A percentile compares a stretch with the other conserved stretches of the same genome.
Evolutionary conservation across 2,888 invertebrate genomes (phyloP).

Genomic region (Philereme transversata): DNA sequence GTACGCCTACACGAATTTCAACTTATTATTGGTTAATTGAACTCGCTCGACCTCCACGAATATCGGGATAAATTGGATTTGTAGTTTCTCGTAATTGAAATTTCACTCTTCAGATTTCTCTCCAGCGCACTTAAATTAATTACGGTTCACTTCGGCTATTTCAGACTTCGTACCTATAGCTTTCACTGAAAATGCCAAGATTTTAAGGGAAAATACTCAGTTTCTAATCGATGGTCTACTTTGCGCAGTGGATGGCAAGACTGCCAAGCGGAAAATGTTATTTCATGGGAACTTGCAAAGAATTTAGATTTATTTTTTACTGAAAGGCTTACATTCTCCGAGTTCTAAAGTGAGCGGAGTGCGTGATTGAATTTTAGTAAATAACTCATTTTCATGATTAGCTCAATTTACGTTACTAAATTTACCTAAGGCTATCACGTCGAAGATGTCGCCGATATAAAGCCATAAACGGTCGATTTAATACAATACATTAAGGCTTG

Average conservation of each 20-base stretch:
- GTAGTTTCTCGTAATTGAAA: conserved; percentile 45
- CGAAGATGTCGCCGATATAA: conserved; percentile 10
- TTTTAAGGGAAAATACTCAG: conserved; percentile 22
- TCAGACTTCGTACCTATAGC: conserved; percentile 28
- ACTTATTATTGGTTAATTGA: conserved; percentile 51
- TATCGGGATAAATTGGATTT: conserved; percentile 48
- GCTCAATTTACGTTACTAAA: conserved; percentile 20
- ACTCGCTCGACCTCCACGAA: conserved; percentile 44
- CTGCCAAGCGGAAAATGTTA: conserved; percentile 15
- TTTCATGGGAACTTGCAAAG: conserved; percentile 19
- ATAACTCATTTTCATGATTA: conserved; percentile 29
- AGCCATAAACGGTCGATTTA: conserved; percentile 11
- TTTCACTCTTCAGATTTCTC: conserved; percentile 40
- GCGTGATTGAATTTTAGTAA: conserved; percentile 31
- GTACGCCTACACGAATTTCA: conserved; percentile 40
- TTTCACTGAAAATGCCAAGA: conserved; percentile 30
- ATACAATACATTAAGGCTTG: conserved; percentile 6
- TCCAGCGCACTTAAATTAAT: conserved; percentile 38
- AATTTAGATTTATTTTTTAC: conserved; percentile 11
- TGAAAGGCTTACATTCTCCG: conserved; percentile 9
- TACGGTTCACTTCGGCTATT: conserved; percentile 35
- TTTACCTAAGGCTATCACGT: conserved; percentile 12
- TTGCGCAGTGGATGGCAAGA: conserved; percentile 23
- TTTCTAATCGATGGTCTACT: conserved; percentile 24
- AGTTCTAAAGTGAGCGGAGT: conserved; percentile 10